phyloP scores from a whole-genome alignment of 2,888 invertebrate species.

The Aplocera efformata region DNA sequence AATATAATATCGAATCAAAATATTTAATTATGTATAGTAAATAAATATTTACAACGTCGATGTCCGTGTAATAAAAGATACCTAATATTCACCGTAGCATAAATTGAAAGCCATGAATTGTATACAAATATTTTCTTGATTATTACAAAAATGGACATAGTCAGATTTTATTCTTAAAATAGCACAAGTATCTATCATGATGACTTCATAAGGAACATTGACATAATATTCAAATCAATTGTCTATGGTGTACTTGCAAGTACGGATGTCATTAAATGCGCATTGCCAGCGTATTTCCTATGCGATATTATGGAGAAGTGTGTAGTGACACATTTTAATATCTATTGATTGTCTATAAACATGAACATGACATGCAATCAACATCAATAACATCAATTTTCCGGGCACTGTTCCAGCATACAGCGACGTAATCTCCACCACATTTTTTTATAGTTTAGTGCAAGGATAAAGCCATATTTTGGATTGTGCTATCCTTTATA shows the following conservation, averaged over 20 bases:
- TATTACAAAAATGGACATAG: constrained; percentile 10
- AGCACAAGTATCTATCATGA: background rate
- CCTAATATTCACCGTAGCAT: constrained; percentile 37
- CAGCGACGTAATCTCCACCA: constrained; percentile 32
- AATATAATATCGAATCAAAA: constrained; percentile 45
- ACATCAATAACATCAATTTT: constrained; percentile 45
- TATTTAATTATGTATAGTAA: constrained; percentile 32
- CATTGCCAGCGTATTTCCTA: constrained; percentile 11
- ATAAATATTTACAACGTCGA: constrained; percentile 58
- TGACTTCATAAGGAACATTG: background rate
- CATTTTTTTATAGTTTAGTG: constrained; percentile 32
- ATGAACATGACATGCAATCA: constrained; percentile 58
- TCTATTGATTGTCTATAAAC: constrained; percentile 41
- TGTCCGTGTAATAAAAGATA: constrained; percentile 32
- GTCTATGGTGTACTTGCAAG: background rate
- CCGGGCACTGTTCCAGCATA: constrained; percentile 37
- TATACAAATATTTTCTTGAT: constrained; percentile 14
- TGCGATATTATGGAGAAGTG: constrained; percentile 35
- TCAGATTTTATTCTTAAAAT: constrained; percentile 6
- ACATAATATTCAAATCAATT: no score
- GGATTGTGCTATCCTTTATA: constrained; percentile 37
- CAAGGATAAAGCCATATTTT: constrained; percentile 35
- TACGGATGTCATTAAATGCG: constrained; percentile 2
- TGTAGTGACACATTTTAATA: constrained; percentile 28
- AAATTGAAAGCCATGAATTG: constrained; percentile 25